Evolutionary conservation across 2,797 vertebrate species (phyloP), one percentile per base, ranked within the genome.

Genomic region (Typhlichthys subterraneus): DNA sequence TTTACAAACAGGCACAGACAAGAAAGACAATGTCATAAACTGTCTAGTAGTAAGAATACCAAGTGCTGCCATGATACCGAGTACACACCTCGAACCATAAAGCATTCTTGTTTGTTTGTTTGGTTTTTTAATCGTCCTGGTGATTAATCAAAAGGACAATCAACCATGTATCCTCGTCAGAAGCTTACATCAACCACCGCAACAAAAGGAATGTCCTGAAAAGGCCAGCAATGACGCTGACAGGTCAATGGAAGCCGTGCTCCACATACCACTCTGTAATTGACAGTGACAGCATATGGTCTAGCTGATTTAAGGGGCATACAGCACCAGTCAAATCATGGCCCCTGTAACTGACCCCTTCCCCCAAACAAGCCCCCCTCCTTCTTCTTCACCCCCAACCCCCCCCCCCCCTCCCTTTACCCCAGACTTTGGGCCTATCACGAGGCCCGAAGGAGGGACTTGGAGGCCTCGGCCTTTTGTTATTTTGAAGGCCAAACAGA

Each of bases 251-350:
- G 69, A 67, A 53, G 67, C 76, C 1, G 13, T 61, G 62, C 67
- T 88, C 82, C 73, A 81, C 83, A 88, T 91, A 91, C 87, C 88
- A 66, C 67, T 61, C 71, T 63, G 60, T 90, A 91, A 93, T 90
- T 90, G 81, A 85, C 80, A 76, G 70, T 86, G 87, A 90, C 77
- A 82, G 81, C 78, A 72, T 62, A 61, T 17, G 77, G 67, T 73
- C 75, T 61, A 70, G 46, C 64, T 82, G 77, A 72, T 79, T 65
- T 59, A 78, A 60, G 74, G 69, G 79, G 72, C 74, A 73, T 57
- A 72, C 72, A 73, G 68, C 56, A 50, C 19, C 33, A 63, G 57
- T 72, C 70, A 72, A 80, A 77, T 73, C 38, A 48, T 62, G 57
- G 57, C 58, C 57, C 48, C 60, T 63, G 76, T 72, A 80, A 42